A percentile compares a stretch with the other conserved stretches of the same genome.
These are phyloP conservation scores for Pomatostomus ruficeps DNA, from an alignment of 2,113 vertebrate species.

Conservation along the genomic window DNA sequence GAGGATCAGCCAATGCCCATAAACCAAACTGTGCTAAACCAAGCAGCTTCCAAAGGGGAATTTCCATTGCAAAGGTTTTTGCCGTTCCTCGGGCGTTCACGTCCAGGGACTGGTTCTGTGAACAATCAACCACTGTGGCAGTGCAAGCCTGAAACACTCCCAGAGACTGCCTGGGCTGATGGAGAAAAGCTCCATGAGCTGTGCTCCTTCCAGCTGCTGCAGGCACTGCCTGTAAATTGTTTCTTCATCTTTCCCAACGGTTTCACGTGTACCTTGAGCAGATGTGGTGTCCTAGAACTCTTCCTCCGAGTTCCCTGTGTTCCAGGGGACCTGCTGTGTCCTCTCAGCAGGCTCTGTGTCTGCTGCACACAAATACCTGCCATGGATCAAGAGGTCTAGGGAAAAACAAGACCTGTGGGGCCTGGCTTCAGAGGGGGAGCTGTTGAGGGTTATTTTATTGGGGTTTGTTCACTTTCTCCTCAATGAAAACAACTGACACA, in stretches of 20 bases:
- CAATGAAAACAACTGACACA: background rate
- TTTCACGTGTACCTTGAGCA: background rate
- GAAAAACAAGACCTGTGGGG: background rate
- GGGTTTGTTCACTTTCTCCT: background rate
- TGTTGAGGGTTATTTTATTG: background rate
- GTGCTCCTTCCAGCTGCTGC: background rate
- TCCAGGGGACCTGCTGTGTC: background rate
- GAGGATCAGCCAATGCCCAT: background rate
- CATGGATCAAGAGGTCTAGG: accelerated
- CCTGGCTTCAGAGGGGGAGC: background rate
- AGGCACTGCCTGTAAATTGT: background rate
- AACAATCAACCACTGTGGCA: constrained; percentile 14
- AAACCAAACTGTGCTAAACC: background rate
- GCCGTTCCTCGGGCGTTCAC: background rate
- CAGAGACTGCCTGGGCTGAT: background rate
- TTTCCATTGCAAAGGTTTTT: background rate
- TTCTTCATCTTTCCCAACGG: background rate
- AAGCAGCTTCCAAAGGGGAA: background rate
- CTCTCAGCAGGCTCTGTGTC: accelerated
- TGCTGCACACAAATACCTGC: accelerated
- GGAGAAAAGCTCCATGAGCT: background rate
- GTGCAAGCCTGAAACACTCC: background rate
- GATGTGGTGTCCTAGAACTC: background rate
- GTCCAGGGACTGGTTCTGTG: background rate
- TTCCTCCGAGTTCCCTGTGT: background rate